phyloP scores from a whole-genome alignment of 2,888 invertebrate genomes.

The Drosophila monieri region DNA sequence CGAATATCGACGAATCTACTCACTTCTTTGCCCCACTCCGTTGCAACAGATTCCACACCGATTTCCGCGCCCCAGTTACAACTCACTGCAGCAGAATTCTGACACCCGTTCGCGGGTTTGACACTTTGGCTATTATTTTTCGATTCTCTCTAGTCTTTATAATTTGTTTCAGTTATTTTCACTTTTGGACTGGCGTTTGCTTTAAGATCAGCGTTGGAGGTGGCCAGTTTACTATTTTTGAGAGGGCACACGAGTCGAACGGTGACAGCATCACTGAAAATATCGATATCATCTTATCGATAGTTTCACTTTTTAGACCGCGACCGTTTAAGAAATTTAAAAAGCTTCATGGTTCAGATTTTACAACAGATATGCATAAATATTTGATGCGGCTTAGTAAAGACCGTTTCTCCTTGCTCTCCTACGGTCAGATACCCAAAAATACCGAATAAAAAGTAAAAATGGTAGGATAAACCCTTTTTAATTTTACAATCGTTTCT shows the following conservation, averaged over 20 bases:
- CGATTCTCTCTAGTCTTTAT: conserved; percentile 34
- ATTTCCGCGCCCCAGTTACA: conserved; percentile 54
- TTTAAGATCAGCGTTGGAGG: conserved; percentile 2
- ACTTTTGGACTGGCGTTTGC: conserved; percentile 12
- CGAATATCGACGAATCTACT: conserved; percentile 2
- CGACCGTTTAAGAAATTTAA: too few species aligned
- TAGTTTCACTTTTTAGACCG: too few species aligned
- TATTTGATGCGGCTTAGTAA: too few species aligned
- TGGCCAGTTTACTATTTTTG: neutral
- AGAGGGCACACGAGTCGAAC: too few species aligned
- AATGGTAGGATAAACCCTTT: neutral
- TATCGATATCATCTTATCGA: too few species aligned
- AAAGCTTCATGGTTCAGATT: too few species aligned
- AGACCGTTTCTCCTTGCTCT: too few species aligned
- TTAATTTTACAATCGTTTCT: neutral
- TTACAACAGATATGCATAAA: too few species aligned
- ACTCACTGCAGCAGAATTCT: conserved; percentile 47
- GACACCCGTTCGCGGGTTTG: conserved; percentile 48
- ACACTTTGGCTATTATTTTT: conserved; percentile 56
- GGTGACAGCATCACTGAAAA: too few species aligned
- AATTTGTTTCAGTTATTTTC: conserved; percentile 27
- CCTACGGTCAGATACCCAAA: neutral
- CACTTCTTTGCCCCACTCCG: conserved; percentile 32
- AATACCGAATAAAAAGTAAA: neutral
- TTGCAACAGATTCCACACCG: conserved; percentile 37